Evolutionary conservation across 1,140 invertebrate genomes (phyloP).

Genomic region (Carposina sasakii): DNA sequence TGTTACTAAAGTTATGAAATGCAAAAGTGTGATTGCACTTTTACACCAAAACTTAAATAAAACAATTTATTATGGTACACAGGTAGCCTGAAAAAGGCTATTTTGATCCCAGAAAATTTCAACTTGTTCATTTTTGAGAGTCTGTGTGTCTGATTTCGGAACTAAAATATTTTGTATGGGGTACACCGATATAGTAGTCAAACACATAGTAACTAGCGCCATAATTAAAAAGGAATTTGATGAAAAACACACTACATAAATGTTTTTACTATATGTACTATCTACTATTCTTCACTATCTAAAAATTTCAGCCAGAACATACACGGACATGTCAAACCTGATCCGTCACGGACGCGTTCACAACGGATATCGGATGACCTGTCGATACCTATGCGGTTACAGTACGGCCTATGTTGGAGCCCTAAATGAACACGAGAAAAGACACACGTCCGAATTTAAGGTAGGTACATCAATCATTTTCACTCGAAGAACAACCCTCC

Average conservation of each 20-base stretch:
- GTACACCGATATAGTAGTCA: background rate
- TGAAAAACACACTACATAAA: background rate
- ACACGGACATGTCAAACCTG: conserved; percentile 40
- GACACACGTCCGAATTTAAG: conserved; percentile 42
- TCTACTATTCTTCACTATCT: background rate
- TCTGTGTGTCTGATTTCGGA: background rate
- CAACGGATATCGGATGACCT: conserved; percentile 27
- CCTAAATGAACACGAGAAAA: conserved; percentile 40
- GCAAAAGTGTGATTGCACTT: too few relatives aligned
- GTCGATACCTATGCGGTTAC: conserved; percentile 44
- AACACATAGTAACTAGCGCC: background rate
- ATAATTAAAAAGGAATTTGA: background rate
- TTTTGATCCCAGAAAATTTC: too few relatives aligned
- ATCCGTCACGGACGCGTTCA: conserved; percentile 43
- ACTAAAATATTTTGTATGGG: background rate
- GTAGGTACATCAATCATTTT: conserved; percentile 29
- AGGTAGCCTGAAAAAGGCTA: too few relatives aligned
- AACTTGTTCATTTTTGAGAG: background rate
- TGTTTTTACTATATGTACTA: background rate
- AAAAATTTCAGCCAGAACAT: conserved; percentile 42
- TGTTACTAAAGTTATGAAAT: too few relatives aligned
- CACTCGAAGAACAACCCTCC: background rate
- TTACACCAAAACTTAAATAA: too few relatives aligned
- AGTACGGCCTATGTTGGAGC: conserved; percentile 40
- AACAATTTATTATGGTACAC: too few relatives aligned